Base-by-base conservation (phyloP, 2,888 invertebrate species). In the Pseudococcus longispinus region DNA sequence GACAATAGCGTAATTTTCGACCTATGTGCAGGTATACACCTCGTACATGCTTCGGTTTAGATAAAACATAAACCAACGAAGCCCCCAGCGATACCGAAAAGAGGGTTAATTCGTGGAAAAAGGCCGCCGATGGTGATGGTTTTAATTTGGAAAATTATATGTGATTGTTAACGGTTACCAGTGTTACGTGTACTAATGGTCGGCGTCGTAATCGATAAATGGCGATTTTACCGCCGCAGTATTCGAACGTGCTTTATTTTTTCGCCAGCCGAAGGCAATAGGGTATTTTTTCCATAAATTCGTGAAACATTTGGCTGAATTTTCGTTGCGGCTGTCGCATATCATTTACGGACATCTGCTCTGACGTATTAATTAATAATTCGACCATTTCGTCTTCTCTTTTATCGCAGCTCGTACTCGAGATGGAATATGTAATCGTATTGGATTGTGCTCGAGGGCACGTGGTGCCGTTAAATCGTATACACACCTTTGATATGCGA, bases 81-180 rank as follows among this genome's bases (percentile, higher is more conserved):
- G 51, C n/a, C 46, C 46, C 13, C 46, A n/a, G 51, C 51, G 51
- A n/a, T 51, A n/a, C 6, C 13, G 2, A 29, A 70, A 29, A 70
- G 70, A 29, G 29, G 70, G 70, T 26, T 70, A 70, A 70, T 70
- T 70, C 70, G 26, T 70, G 70, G 70, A 70, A 70, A 70, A 70
- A 26, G 23, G 0, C 60, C 23, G 60, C 60, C 32, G 18, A 70
- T 29, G 70, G 70, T 70, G 26, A 60, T 60, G 60, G 26, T 70
- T 70, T 70, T 70, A 70, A 70, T 70, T 70, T 70, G 70, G 26
- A 70, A 70, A 70, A 70, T 70, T 70, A 70, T 70, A 70, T 70
- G 70, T 70, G 70, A 70, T 70, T 70, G 70, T 70, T 70, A 70
- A 70, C 70, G 29, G 70, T 70, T 70, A 70, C 70, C 70, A 70